Evolutionary conservation across 2,113 vertebrate species (phyloP), one percentile per base, ranked within the genome.

Genomic region (Tringa solitaria): DNA sequence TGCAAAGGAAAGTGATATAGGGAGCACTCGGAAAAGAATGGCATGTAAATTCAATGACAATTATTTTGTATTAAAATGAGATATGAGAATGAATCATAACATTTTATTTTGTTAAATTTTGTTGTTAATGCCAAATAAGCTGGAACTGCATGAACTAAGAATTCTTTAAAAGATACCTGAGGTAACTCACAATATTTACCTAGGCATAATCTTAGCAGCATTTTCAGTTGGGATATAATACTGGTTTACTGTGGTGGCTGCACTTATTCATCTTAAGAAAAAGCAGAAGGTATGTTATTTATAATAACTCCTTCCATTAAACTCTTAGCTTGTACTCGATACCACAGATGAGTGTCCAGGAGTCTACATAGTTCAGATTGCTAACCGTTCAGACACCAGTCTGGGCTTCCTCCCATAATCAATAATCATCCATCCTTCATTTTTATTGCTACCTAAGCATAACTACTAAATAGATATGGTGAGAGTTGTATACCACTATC

Each of bases 371-470:
- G 78, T 69, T 96, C 93, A 89, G 80, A 87, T 87, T 83, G 74
- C 85, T 89, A 89, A 51, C 80, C 9, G 3, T 93, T 95, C 90
- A 96, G 95, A 89, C 88, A 90, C 35, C 77, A 90, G 89, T 94
- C 93, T 97, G 90, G 84, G 69, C 87, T 91, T 76, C 20, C 4
- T 94, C 75, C 94, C 70, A 54, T 63, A 86, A 93, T 97, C 90
- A 95, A 95, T 95, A 96, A 87, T 83, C 61, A 77, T 83, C 68
- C 61, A 87, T 70, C 50, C 86, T 92, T 95, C 81, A 33, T 87
- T 91, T 95, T 96, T 95, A 95, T 95, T 95, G 89, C 92, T 96
- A 69, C 61, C 64, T 86, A 82, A 93, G 89, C 90, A 96, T 69
- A 85, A 70, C 57, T 89, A 57, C 61, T 82, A 61, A 95, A 74